Base-by-base conservation (phyloP, 1,140 invertebrate species). In the Drosophila lini region DNA sequence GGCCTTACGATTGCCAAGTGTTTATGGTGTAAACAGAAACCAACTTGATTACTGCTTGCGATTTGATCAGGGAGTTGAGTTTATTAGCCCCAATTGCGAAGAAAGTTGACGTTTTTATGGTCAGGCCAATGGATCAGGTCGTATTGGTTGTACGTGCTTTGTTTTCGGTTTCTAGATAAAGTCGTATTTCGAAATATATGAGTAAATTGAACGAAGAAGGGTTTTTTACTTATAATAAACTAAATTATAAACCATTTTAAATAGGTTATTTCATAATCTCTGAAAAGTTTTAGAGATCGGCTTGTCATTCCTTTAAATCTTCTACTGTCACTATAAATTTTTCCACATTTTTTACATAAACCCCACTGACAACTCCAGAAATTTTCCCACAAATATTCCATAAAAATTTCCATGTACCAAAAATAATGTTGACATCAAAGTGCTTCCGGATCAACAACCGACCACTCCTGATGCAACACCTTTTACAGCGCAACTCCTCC, bases 21-120 rank as follows among this genome's bases (percentile, higher is more conserved):
- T 70, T 71, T 71, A 48, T 69, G 50, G 65, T 71, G 64, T 57
- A 71, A 71, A 71, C 68, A 71, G 50, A 56, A 47, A 28, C 11
- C 19, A 31, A 3, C 25, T 42, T 16, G 56, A 59, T 45, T 62
- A 2, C n/a, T 48, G 47, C 31, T 31, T 28, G 28, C 34, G 50
- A 36, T 38, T 36, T 67, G 13, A 55, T 36, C 31, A 16, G n/a
- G 13, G 34, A 38, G 22, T 38, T 40, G 42, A 22, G 22, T 45
- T 32, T 48, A 60, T 63, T 38, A 48, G 32, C 42, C 25, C 11
- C 28, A 42, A n/a, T 52, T 52, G 40, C 45, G 32, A 13, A 34
- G 61, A 67, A 50, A 50, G 36, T 60, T 13, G 19, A 42, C 38
- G 7, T 11, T 34, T 61, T 61, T 28, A 61, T 38, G 57, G 19